These are phyloP conservation scores for Apomyelois bistriatella DNA, from an alignment of 2,888 invertebrate species.

Conservation along the genomic window DNA sequence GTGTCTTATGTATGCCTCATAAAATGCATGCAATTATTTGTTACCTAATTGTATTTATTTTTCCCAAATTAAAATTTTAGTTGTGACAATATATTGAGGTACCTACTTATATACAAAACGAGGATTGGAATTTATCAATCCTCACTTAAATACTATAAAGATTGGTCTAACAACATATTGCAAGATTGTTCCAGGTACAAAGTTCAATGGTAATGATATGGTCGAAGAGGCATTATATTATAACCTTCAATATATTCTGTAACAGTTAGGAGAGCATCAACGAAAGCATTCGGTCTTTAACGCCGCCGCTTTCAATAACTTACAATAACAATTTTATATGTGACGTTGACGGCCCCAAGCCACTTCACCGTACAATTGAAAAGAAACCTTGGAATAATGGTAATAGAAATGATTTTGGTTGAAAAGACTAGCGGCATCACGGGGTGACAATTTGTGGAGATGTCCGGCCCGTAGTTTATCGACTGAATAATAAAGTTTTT, in stretches of 20 bases:
- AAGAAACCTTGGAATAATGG: background rate
- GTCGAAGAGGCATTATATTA: background rate
- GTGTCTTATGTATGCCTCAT: no score
- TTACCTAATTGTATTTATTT: no score
- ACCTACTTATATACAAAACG: no score
- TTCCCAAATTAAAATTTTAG: no score
- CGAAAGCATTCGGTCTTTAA: conserved; percentile 5
- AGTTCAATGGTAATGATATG: background rate
- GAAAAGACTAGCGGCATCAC: conserved; percentile 15
- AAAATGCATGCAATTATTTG: no score
- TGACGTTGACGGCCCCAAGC: conserved; percentile 15
- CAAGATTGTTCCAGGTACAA: no score
- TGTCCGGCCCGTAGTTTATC: conserved; percentile 31
- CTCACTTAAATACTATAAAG: no score
- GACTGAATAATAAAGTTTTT: conserved; percentile 13
- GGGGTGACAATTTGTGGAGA: conserved; percentile 30
- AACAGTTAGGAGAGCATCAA: conserved; percentile 6
- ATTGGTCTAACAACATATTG: no score
- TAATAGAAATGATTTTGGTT: background rate
- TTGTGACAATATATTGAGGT: no score
- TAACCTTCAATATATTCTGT: background rate
- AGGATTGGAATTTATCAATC: no score
- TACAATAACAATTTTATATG: conserved; percentile 21
- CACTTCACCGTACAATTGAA: background rate
- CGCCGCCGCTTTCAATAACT: conserved; percentile 19